Conservation (phyloP, 2,888 invertebrate genomes). For the Thumatha senex region DNA sequence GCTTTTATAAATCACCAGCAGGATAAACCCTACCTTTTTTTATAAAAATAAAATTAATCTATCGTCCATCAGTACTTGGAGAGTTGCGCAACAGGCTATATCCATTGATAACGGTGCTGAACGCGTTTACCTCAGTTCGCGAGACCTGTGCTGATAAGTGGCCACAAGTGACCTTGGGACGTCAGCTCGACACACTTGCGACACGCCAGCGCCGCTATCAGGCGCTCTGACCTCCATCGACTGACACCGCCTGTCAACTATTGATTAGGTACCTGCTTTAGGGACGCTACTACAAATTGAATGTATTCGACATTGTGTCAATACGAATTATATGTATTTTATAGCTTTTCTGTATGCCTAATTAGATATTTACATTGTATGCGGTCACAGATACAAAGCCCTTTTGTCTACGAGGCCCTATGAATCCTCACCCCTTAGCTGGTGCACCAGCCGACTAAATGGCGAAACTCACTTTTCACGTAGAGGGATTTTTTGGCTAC, state of each 20-base stretch:
- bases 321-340: neutral
- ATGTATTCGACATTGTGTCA: neutral
- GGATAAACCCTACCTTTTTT: too few species aligned
- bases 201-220: constrained; percentile 6
- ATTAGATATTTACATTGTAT: neutral
- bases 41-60: too few species aligned
- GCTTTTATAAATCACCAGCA: too few species aligned
- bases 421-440: too few species aligned
- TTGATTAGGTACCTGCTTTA: constrained; percentile 4
- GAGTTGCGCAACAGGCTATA: neutral
- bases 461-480: too few species aligned
- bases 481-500: too few species aligned
- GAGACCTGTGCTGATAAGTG: constrained; percentile 12
- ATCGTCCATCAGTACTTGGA: too few species aligned
- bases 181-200: constrained; percentile 17
- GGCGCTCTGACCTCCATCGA: constrained; percentile 15
- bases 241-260: constrained; percentile 3
- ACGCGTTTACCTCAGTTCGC: constrained; percentile 1
- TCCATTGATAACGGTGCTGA: neutral
- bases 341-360: neutral
- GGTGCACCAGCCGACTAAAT: neutral
- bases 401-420: too few species aligned
- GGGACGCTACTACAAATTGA: neutral
- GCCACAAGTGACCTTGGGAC: constrained; percentile 22
- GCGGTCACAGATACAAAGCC: neutral